These are phyloP conservation scores for Hypercompe scribonia DNA, from an alignment of 2,888 invertebrate genomes.

Conservation along the genomic window DNA sequence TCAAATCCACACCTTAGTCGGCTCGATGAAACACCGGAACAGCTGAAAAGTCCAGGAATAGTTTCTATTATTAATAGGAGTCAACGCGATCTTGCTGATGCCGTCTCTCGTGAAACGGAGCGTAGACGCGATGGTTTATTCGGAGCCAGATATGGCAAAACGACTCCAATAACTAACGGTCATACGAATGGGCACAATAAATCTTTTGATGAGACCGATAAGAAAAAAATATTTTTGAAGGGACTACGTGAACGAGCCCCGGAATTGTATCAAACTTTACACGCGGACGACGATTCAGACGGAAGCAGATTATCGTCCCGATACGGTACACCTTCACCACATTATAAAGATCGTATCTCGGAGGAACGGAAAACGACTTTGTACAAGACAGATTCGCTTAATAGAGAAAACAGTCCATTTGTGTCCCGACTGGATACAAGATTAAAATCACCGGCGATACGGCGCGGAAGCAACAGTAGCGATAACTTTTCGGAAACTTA, in stretches of 20 bases:
- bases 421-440: slow-evolving; percentile 79
- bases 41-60: slow-evolving; percentile 94
- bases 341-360: slow-evolving; percentile 81
- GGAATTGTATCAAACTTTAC: slow-evolving; percentile 90
- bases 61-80: slow-evolving; percentile 94
- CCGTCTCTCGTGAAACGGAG: slow-evolving; percentile 84
- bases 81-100: slow-evolving; percentile 91
- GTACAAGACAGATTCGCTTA: slow-evolving; percentile 82
- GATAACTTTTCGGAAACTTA: slow-evolving; percentile 91
- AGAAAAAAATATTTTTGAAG: slow-evolving; percentile 89
- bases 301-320: slow-evolving; percentile 80
- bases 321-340: slow-evolving; percentile 81
- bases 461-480: slow-evolving; percentile 89
- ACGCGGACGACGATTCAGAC: slow-evolving; percentile 88
- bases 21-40: slow-evolving; percentile 89
- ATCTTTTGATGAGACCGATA: slow-evolving; percentile 84
- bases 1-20: slow-evolving; percentile 92
- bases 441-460: slow-evolving; percentile 80
- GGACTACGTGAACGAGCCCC: slow-evolving; percentile 90
- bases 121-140: slow-evolving; percentile 84
- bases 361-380: slow-evolving; percentile 79
- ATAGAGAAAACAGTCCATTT: slow-evolving; percentile 82
- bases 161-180: slow-evolving; percentile 82
- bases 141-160: slow-evolving; percentile 86
- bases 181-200: slow-evolving; percentile 80